phyloP scores from a whole-genome alignment of 2,888 invertebrate species.

The Selenia dentaria region DNA sequence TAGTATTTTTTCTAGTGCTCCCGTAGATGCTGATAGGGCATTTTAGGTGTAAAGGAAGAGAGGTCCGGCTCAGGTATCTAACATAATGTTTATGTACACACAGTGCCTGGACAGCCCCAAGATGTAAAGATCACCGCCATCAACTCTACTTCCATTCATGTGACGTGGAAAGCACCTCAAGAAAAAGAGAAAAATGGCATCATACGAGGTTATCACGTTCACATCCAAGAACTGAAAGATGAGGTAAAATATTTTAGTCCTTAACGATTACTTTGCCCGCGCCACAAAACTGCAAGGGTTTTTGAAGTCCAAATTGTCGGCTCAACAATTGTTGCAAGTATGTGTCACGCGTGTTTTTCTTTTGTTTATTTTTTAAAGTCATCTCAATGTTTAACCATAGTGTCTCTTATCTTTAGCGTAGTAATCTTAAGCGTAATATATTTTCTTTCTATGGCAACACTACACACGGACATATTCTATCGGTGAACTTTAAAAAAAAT shows the following conservation, averaged over 20 bases:
- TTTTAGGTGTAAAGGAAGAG: conserved; percentile 63
- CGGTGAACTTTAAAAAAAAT: no score
- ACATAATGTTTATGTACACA: conserved; percentile 61
- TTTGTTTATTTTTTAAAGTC: no score
- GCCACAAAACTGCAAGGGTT: no score
- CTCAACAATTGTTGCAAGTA: no score
- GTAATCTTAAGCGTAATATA: no score
- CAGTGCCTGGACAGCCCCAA: conserved; percentile 99
- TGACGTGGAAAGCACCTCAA: conserved; percentile 97
- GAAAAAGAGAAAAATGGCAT: conserved; percentile 97
- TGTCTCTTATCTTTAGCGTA: no score
- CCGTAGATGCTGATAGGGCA: conserved; percentile 84
- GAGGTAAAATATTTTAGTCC: conserved; percentile 82
- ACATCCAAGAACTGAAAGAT: conserved; percentile 95
- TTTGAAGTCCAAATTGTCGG: no score
- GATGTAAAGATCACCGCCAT: conserved; percentile 94
- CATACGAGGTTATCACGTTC: conserved; percentile 98
- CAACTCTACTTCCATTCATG: conserved; percentile 98
- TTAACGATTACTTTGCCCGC: no score
- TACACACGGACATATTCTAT: no score
- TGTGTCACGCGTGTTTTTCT: no score
- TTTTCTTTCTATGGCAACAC: no score
- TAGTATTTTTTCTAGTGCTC: conserved; percentile 70
- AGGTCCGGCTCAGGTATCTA: conserved; percentile 52
- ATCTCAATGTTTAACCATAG: no score